Base-by-base conservation (phyloP, 2,113 vertebrate species). In the Oryzias javanicus region DNA sequence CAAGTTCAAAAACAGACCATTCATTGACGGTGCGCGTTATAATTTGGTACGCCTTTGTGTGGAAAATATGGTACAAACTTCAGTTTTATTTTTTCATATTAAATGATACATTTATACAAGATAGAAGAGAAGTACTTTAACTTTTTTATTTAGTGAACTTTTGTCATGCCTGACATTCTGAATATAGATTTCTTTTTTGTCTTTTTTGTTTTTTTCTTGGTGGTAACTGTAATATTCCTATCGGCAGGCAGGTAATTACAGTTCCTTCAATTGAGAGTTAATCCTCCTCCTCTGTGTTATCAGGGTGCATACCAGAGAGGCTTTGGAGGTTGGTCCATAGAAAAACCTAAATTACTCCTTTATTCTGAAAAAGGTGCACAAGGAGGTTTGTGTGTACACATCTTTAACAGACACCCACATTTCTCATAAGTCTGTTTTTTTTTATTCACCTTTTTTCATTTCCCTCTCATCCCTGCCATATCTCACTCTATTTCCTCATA, bases 201-300 rank as follows among this genome's bases (percentile, higher is more conserved):
- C n/a, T n/a, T n/a, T 62, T 80, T 74, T 74, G 29, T n/a, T 64
- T 82, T 77, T 74, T 67, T 16, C 55, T 52, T 41, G 4, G 57
- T 78, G 51, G 55, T 75, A 74, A 75, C 81, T 78, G 72, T 81
- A 84, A 78, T 84, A 75, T 79, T 88, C 71, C 84, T 77, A 81
- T 82, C 72, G 67, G 79, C 78, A 80, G 76, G 84, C 79, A 80
- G 76, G 84, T 88, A 89, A 84, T 86, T 89, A 85, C 77, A 77
- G 72, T 81, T 78, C 67, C 68, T 81, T 88, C 72, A 83, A 74
- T 79, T 60, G 72, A 71, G 69, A 69, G 69, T 64, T 88, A 86
- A 89, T 88, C 79, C 83, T 74, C 70, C 71, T 70, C 80, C 47
- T 79, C 62, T 79, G 69, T 85, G 76, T 90, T 86, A 88, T 90